These are phyloP conservation scores for Steinernema khuongi DNA, from an alignment of 1,140 invertebrate species.

Conservation along the genomic window DNA sequence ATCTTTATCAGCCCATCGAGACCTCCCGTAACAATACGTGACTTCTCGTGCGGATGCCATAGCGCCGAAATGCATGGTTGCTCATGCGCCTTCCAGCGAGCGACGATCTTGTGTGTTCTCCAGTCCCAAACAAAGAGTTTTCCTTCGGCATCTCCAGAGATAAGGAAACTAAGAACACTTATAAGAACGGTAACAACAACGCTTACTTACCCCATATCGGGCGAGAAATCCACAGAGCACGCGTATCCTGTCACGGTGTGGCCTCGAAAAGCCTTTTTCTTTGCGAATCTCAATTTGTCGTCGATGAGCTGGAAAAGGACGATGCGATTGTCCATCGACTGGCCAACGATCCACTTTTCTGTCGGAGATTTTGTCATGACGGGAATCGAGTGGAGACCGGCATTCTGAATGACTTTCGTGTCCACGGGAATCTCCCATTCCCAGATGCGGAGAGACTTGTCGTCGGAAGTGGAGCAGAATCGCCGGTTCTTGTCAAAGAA, in stretches of 20 bases:
- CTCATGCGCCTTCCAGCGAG: conserved; percentile 98
- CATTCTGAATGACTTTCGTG: conserved; percentile 99
- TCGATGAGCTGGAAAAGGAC: conserved; percentile 94
- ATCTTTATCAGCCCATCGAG: conserved; percentile 98
- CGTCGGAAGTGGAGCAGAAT: conserved; percentile 96
- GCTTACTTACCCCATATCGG: conserved; percentile 87
- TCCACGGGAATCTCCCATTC: conserved; percentile 99
- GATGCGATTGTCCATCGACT: conserved; percentile 98
- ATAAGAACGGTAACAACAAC: conserved; percentile 18
- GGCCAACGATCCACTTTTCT: conserved; percentile 93
- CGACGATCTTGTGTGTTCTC: conserved; percentile 79
- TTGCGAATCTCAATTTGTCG: conserved; percentile 72
- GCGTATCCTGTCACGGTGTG: conserved; percentile 99
- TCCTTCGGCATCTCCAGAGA: conserved; percentile 98
- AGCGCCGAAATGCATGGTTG: conserved; percentile 85
- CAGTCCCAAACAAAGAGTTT: conserved; percentile 99
- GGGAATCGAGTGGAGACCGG: conserved; percentile 98
- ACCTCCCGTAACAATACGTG: conserved; percentile 86
- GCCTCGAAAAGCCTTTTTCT: conserved; percentile 93
- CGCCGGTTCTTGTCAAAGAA: conserved; percentile 96
- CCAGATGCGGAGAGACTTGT: conserved; percentile 97
- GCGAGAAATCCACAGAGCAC: conserved; percentile 91
- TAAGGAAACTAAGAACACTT: conserved; percentile 73
- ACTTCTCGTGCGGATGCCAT: conserved; percentile 99
- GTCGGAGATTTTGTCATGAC: conserved; percentile 87